Conservation (phyloP, 1,140 invertebrate genomes). For the Drosophila arizonae region DNA sequence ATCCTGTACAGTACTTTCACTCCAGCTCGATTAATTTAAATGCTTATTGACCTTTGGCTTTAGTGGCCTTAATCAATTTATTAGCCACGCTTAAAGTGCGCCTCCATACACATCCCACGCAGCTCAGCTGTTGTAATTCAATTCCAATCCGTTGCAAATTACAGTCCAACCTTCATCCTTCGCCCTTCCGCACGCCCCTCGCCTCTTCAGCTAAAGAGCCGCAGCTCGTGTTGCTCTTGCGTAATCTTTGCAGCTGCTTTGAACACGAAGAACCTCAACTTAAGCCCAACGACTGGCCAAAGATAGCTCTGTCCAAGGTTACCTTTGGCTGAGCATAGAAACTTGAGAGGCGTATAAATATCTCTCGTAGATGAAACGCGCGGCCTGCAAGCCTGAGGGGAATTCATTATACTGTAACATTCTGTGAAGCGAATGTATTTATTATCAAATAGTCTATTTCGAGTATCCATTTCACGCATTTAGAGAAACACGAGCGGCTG, state of each 20-base stretch:
- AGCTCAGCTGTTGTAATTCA: constrained; percentile 37
- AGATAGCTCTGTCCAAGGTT: constrained; percentile 2
- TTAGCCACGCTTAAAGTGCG: constrained; percentile 15
- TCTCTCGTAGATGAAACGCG: no score
- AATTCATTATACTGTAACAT: no score
- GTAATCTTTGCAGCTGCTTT: constrained; percentile 27
- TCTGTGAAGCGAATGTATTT: no score
- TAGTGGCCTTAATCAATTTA: constrained; percentile 19
- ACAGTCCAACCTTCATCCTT: constrained; percentile 21
- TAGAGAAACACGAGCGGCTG: no score
- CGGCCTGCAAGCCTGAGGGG: no score
- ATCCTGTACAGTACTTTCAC: background rate
- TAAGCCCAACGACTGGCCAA: background rate
- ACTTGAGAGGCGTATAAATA: background rate
- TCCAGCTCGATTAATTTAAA: constrained; percentile 5
- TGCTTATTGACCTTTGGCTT: constrained; percentile 3
- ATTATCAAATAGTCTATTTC: no score
- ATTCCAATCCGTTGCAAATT: constrained; percentile 49
- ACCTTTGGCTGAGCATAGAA: background rate
- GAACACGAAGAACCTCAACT: no score
- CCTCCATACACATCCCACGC: constrained; percentile 16
- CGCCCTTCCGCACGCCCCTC: background rate
- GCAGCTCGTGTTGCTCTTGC: constrained; percentile 52
- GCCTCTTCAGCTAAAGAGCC: constrained; percentile 40
- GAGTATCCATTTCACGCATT: no score